A percentile compares a stretch with the other conserved stretches of the same genome.
Conservation (phyloP, 2,888 invertebrate genomes). For the Ennomos quercinarius region DNA sequence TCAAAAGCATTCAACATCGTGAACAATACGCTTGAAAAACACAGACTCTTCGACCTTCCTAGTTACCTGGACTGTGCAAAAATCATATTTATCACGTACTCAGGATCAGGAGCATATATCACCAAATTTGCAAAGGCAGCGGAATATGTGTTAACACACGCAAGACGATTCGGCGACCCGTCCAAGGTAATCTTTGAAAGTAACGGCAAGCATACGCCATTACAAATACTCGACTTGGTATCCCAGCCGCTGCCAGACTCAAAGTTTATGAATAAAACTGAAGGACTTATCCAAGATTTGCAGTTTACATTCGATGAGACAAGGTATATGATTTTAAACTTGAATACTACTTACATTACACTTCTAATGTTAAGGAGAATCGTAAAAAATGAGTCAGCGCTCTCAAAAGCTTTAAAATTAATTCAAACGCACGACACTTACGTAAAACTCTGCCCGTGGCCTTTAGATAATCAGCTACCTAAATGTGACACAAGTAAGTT, state of each 20-base stretch:
- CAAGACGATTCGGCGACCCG: constrained; percentile 27
- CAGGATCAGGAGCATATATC: constrained; percentile 3
- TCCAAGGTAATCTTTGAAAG: constrained; percentile 23
- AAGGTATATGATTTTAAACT: constrained; percentile 27
- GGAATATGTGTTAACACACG: constrained; percentile 32
- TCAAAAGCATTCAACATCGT: not conserved
- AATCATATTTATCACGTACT: constrained; percentile 19
- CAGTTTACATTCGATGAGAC: constrained; percentile 15
- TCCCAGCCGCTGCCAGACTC: constrained; percentile 19
- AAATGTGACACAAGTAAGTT: constrained; percentile 1
- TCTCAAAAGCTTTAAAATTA: constrained; percentile 13
- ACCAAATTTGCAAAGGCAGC: not conserved
- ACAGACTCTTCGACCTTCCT: constrained; percentile 2
- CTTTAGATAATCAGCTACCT: constrained; percentile 23
- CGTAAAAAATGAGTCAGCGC: constrained; percentile 17
- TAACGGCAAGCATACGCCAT: not conserved
- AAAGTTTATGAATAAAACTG: constrained; percentile 22
- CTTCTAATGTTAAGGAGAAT: constrained; percentile 28
- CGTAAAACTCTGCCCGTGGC: constrained; percentile 29
- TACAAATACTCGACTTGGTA: not conserved
- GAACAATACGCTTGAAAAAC: not conserved
- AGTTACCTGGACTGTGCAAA: constrained; percentile 28
- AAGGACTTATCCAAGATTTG: constrained; percentile 23
- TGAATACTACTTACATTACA: constrained; percentile 28
- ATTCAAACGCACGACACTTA: constrained; percentile 27